phyloP scores from a whole-genome alignment of 35 echinoderm and acorn worm genomes.

The Stichopus chloronotus region DNA sequence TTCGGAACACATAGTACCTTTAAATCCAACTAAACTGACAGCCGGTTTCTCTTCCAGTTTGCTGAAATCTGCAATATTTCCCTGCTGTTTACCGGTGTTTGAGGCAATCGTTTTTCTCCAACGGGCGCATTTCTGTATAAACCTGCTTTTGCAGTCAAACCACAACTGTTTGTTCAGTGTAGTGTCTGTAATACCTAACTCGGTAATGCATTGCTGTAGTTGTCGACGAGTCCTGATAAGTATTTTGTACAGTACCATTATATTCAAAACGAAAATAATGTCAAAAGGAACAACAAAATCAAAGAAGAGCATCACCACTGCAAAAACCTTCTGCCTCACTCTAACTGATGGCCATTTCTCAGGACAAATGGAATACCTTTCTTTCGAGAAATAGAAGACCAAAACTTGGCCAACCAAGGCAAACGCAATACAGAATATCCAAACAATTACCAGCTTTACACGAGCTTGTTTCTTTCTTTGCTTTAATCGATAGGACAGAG shows the following conservation, averaged over 20 bases:
- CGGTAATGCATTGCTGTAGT: constrained; percentile 1
- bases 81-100: background rate
- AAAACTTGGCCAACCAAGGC: background rate
- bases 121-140: background rate
- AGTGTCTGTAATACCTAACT: constrained; percentile 26
- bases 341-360: background rate
- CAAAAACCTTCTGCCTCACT: background rate
- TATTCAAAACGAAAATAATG: constrained; percentile 7
- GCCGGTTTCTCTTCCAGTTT: background rate
- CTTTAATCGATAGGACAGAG: constrained; percentile 3
- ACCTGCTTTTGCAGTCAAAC: background rate
- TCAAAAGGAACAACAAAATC: constrained; percentile 27
- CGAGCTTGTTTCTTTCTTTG: background rate
- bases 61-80: background rate
- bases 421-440: background rate
- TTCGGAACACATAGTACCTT: background rate
- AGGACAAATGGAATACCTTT: background rate
- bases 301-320: background rate
- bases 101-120: background rate
- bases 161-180: background rate
- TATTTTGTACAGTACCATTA: constrained; percentile 20
- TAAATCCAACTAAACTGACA: background rate
- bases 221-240: background rate
- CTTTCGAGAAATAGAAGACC: background rate
- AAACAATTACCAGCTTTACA: background rate